Conservation (phyloP, 2,797 vertebrate genomes). For the Buceros bicornis region DNA sequence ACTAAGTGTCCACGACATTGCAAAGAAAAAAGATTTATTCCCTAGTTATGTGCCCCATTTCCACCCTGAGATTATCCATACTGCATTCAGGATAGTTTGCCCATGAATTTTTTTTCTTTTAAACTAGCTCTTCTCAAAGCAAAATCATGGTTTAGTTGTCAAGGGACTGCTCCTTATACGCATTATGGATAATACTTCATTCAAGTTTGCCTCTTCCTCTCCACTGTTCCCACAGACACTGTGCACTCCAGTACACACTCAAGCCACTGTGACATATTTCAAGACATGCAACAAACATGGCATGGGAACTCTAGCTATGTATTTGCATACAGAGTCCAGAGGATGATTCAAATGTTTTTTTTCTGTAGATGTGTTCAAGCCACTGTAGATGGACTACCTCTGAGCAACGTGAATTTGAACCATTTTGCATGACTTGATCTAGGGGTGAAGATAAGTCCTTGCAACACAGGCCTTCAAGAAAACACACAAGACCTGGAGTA, state of each 20-base stretch:
- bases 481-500: background rate
- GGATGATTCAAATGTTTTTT: background rate
- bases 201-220: background rate
- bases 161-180: background rate
- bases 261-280: background rate
- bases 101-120: background rate
- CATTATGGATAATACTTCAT: background rate
- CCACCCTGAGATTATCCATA: background rate
- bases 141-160: background rate
- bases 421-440: rapidly evolving
- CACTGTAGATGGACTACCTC: background rate
- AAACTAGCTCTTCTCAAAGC: background rate
- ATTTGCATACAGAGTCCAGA: background rate
- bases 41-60: background rate
- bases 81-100: background rate
- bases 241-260: background rate
- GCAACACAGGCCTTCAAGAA: background rate
- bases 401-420: background rate
- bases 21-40: background rate
- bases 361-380: background rate
- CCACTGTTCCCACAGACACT: background rate
- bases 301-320: background rate
- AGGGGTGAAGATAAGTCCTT: background rate
- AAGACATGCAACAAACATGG: background rate
- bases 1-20: background rate